Base-by-base conservation (phyloP, 2,797 vertebrate species). In the Lacerta viridis region DNA sequence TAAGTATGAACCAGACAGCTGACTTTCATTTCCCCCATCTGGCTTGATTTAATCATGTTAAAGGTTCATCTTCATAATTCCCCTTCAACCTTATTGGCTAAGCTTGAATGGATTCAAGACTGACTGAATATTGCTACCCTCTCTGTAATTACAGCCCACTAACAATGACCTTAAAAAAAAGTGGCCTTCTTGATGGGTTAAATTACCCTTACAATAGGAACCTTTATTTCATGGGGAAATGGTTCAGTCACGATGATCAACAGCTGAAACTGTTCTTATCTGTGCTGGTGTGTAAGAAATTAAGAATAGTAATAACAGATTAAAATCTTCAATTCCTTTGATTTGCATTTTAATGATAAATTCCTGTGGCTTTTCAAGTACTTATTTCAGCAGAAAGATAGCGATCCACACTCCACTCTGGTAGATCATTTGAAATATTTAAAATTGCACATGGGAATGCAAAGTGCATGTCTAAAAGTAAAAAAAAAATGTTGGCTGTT, bases 381-480 rank as follows among this genome's bases (percentile, higher is more conserved):
- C 80, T 87, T 86, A 80, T 84, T 87, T 84, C 76, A 59, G 82
- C 76, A 87, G 59, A 68, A 76, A 75, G 43, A 80, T 18, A 85
- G 25, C 23, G 20, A 59, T n/a, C 36, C n/a, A 9, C 41, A 50
- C 39, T 81, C 46, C 78, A 59, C 78, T 85, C 46, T 3, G 61
- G 36, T 76, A 59, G 69, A 84, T 77, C 78, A 80, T 88, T 87
- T 90, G 43, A 90, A 88, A 90, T 88, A 81, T 85, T 88, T 88
- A 88, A 85, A 85, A 87, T 39, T 64, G 84, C 61, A 82, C 64
- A 36, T 36, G 86, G 83, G 81, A 64, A 75, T 85, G 77, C 69
- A 75, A 85, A 90, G 69, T 84, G 81, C 77, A 76, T 61, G 69
- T 76, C 69, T 90, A 84, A 90, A 84, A 87, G 69, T 80, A 81